Evolutionary conservation across 2,888 invertebrate genomes (phyloP), one percentile per base, ranked within the genome.

Genomic region (Nemurella pictetii): DNA sequence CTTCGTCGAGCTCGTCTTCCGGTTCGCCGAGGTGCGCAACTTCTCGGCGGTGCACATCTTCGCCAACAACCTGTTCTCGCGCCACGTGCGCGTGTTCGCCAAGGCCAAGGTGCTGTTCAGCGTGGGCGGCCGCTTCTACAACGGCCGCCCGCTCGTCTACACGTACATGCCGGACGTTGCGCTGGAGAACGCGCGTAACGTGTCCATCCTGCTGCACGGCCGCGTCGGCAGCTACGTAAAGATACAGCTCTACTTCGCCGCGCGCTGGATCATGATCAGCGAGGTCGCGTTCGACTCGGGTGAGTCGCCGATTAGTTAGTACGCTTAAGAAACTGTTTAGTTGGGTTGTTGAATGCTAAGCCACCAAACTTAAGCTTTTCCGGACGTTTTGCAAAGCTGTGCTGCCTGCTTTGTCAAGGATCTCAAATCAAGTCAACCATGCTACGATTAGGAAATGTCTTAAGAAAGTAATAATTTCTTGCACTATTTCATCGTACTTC

Each of bases 221-320:
- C 91, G 93, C 85, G 89, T 93, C 3, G 95, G 93, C 35, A 91
- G 91, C 87, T 93, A 92, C 89, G 91, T 95, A 87, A 94, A 93
- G 90, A 89, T 93, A 87, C 91, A 93, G 85, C 91, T 95, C 77
- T 93, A 92, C 89, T 95, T 95, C 89, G 94, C 94, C 82, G 92
- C 93, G 83, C 91, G 92, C 85, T 95, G 95, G 95, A 93, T 95
- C 88, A 93, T 95, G 92, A 92, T 95, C 87, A 94, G 94, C 89
- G 95, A 95, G 90, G 92, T 95, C 85, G 90, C 91, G 77, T 93
- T 93, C 88, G 92, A 93, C 87, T 92, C 93, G 87, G 91, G 93
- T 93, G 89, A 91, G 90, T 89, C 78, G n/a, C n/a, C n/a, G n/a
- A n/a, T n/a, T n/a, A n/a, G n/a, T n/a, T n/a, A n/a, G n/a, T n/a